A percentile compares a stretch with the other conserved stretches of the same genome.
Conservation (phyloP, 1,140 invertebrate genomes). For the Tetragonula clypearis region DNA sequence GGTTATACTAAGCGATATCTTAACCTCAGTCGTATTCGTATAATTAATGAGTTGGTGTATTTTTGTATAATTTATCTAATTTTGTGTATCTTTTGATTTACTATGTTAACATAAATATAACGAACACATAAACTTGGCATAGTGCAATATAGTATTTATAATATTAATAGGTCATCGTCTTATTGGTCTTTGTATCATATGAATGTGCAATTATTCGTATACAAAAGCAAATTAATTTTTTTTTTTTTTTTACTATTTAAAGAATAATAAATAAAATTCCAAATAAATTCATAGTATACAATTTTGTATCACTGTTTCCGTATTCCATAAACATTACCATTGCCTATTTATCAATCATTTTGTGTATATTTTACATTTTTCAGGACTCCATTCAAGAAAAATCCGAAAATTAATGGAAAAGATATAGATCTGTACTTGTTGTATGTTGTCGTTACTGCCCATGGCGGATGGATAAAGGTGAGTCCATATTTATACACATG, state of each 20-base stretch:
- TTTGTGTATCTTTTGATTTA: neutral
- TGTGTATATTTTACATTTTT: conserved; percentile 64
- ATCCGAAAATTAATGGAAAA: conserved; percentile 92
- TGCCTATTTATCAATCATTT: neutral
- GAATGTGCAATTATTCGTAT: neutral
- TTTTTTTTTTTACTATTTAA: neutral
- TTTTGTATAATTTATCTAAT: neutral
- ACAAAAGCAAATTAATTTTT: neutral
- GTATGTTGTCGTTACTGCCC: conserved; percentile 93
- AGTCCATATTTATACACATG: conserved; percentile 68
- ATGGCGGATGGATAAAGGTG: conserved; percentile 97
- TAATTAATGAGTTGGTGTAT: neutral
- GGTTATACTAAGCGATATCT: conserved; percentile 18
- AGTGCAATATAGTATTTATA: too few species aligned
- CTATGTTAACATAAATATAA: neutral
- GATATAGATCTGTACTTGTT: conserved; percentile 95
- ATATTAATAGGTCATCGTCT: too few species aligned
- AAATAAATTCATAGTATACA: neutral
- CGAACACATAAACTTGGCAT: too few species aligned
- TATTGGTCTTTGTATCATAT: neutral
- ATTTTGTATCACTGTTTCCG: too few species aligned
- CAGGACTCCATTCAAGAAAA: conserved; percentile 89
- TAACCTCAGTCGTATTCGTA: neutral
- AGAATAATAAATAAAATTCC: neutral
- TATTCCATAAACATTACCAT: neutral